Evolutionary conservation across 1,140 invertebrate genomes (phyloP), one percentile per base, ranked within the genome.

Genomic region (Musca domestica): DNA sequence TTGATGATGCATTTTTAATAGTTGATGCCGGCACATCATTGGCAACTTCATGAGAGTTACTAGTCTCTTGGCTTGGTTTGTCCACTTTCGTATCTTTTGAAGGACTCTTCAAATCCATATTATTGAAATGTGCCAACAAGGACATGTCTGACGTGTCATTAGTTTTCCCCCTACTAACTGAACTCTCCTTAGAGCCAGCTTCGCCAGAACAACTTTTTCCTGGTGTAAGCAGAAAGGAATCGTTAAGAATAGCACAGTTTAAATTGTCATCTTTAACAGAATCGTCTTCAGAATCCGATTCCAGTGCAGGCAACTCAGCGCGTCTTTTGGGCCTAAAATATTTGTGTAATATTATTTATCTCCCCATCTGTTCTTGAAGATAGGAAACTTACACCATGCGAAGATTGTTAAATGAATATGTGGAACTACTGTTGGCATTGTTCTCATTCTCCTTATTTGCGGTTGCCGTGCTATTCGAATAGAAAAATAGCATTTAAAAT

Each of bases 191-290:
- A 23, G 48, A 54, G 64, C 61, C 19, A 17, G 22, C 51, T 10
- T 69, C 61, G 10, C 65, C 51, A 22, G 25, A 22, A 22, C 58
- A 63, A 23, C 48, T 68, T 12, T 77, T 73, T 1, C 58, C 63
- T 10, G 80, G 80, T 64, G 76, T 81, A 3, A 78, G 25, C 2
- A 81, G 71, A 66, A 81, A 80, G 2, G 80, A 81, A 56, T 82
- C 80, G 68, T 81, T 80, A 0, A 82, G 49, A 12, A 80, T 76
- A 22, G 80, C 80, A 58, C 76, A 80, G 66, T 81, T 81, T 1
- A 80, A 65, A 47, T 81, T 81, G 49, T 76, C 73, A 25, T 72
- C 69, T 34, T 67, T 74, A 47, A 64, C 71, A 22, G 54, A 63
- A 14, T 78, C 76, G 9, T 81, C 74, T 30, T 74, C 80, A 10